Evolutionary conservation across 1,140 invertebrate species (phyloP).

Genomic region (honey bee (Apis mellifera)): DNA sequence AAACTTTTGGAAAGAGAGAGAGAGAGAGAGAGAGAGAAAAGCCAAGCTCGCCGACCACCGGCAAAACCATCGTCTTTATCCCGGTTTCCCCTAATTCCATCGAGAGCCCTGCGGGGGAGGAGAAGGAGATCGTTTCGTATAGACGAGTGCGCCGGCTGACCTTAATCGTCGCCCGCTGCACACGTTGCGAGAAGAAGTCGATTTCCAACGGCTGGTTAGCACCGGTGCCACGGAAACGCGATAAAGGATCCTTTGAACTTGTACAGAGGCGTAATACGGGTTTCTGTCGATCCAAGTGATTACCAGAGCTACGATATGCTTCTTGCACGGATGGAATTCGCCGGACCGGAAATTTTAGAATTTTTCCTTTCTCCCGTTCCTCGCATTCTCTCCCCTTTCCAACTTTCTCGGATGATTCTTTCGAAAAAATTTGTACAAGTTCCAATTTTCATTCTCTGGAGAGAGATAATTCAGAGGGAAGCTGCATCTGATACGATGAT

Average conservation of each 20-base stretch:
- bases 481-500: too few species aligned
- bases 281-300: not conserved
- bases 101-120: slow-evolving; percentile 4
- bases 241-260: not conserved
- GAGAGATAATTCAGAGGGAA: too few species aligned
- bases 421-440: too few species aligned
- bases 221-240: not conserved
- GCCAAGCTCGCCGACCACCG: not conserved
- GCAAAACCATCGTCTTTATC: slow-evolving; percentile 22
- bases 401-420: not conserved
- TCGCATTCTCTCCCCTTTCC: not conserved
- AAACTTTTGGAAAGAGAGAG: slow-evolving; percentile 6
- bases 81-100: slow-evolving; percentile 43
- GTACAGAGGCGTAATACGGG: not conserved
- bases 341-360: too few species aligned
- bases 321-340: not conserved
- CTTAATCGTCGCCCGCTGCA: slow-evolving; percentile 31
- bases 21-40: not conserved
- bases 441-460: too few species aligned
- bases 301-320: not conserved
- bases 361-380: not conserved
- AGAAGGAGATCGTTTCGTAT: slow-evolving; percentile 21
- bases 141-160: slow-evolving; percentile 17
- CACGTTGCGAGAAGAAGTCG: slow-evolving; percentile 2
- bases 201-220: slow-evolving; percentile 15